These are phyloP conservation scores for Alca torda DNA, from an alignment of 2,797 vertebrate species.

Conservation along the genomic window DNA sequence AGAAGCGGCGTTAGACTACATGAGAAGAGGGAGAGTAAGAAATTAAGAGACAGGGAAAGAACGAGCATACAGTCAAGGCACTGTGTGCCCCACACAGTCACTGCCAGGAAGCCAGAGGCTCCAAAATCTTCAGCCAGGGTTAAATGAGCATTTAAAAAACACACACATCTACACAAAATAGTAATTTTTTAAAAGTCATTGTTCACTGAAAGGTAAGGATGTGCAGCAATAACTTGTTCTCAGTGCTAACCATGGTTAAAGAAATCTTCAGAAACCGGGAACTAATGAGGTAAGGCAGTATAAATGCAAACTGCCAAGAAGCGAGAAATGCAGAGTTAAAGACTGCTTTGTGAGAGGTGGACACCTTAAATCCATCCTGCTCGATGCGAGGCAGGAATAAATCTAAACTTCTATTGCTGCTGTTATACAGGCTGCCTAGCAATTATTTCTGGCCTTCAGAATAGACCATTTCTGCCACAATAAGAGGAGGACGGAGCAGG, in stretches of 20 bases:
- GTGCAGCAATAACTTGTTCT: background rate
- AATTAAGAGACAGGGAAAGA: background rate
- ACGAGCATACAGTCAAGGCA: accelerated
- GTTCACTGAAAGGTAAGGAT: background rate
- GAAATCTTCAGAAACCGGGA: background rate
- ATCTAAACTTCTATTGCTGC: background rate
- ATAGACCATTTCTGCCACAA: background rate
- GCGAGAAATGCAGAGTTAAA: background rate
- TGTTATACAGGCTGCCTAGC: background rate
- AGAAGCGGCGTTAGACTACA: background rate
- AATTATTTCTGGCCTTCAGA: background rate
- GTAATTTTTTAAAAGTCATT: background rate
- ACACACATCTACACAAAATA: background rate
- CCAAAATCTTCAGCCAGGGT: background rate
- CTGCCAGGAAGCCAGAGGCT: background rate
- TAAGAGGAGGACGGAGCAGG: background rate
- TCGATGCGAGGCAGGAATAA: background rate
- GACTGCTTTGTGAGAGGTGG: background rate
- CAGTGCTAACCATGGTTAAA: background rate
- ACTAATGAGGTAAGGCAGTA: background rate
- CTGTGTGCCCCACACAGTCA: background rate
- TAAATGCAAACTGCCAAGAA: background rate
- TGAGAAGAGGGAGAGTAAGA: background rate
- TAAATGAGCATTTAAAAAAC: background rate
- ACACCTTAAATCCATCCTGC: background rate